Evolutionary conservation across 2,888 invertebrate species (phyloP).

Genomic region (Lamellibrachia satsuma): DNA sequence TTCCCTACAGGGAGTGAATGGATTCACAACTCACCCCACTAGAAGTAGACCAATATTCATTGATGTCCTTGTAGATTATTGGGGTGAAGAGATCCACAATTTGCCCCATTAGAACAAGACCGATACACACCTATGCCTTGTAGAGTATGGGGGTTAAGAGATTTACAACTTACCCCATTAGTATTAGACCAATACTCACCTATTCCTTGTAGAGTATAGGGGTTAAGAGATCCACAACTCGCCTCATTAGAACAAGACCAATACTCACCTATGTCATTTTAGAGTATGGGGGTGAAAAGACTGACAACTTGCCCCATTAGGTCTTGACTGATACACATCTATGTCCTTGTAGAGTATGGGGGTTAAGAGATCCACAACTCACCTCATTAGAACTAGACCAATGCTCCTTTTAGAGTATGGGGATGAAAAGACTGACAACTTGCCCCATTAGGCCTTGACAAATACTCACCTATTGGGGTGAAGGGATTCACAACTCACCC

Average conservation of each 20-base stretch:
- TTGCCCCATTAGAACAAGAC: too few species aligned
- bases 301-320: conserved; percentile 85
- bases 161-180: conserved; percentile 85
- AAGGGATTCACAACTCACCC: background rate
- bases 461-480: conserved; percentile 69
- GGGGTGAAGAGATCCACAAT: too few species aligned
- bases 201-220: conserved; percentile 77
- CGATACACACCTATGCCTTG: conserved; percentile 81
- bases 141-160: conserved; percentile 92
- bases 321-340: conserved; percentile 83
- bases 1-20: too few species aligned
- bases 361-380: conserved; percentile 88
- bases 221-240: too few species aligned
- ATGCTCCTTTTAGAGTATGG: conserved; percentile 82
- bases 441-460: conserved; percentile 80
- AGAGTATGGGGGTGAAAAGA: conserved; percentile 91
- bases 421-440: conserved; percentile 88
- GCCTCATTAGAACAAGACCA: background rate
- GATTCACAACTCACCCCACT: too few species aligned
- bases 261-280: conserved; percentile 84
- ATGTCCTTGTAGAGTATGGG: conserved; percentile 93
- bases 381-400: conserved; percentile 77
- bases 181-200: conserved; percentile 83
- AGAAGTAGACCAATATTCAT: too few species aligned
- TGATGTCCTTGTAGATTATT: too few species aligned